phyloP scores from a whole-genome alignment of 2,888 invertebrate species.

The Eupithecia exiguata region DNA sequence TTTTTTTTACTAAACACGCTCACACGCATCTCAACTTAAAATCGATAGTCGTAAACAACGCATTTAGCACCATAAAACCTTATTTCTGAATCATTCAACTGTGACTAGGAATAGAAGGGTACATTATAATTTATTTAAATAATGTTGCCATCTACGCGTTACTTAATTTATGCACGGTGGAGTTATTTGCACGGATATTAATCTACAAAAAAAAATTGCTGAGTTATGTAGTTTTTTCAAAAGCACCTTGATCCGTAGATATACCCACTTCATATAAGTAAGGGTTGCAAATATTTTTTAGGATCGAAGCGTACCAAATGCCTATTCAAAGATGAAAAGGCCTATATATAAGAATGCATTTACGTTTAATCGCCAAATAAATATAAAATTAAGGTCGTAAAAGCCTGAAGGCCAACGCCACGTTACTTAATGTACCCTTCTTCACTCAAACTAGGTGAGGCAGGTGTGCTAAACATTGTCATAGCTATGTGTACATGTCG shows the following conservation, averaged over 20 bases:
- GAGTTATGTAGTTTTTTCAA: too few relatives aligned
- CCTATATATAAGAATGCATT: too few relatives aligned
- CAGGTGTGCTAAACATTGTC: conserved; percentile 62
- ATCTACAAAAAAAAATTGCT: too few relatives aligned
- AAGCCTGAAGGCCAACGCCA: too few relatives aligned
- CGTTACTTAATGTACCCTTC: conserved; percentile 35
- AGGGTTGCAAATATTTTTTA: too few relatives aligned
- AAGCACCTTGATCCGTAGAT: too few relatives aligned
- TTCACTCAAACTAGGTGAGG: conserved; percentile 58
- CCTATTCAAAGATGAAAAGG: too few relatives aligned
- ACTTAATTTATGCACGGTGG: not conserved
- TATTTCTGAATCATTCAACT: conserved; percentile 48
- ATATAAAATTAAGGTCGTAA: too few relatives aligned
- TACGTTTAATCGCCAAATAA: too few relatives aligned
- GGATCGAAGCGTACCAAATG: too few relatives aligned
- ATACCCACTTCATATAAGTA: too few relatives aligned
- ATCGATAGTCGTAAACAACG: conserved; percentile 37
- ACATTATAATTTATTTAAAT: conserved; percentile 18
- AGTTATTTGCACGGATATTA: not conserved
- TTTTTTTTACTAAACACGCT: not conserved
- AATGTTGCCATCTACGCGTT: conserved; percentile 17
- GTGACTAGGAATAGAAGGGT: conserved; percentile 31
- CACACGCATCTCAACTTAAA: conserved; percentile 12
- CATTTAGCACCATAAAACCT: conserved; percentile 46
- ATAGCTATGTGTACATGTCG: conserved; percentile 63